Evolutionary conservation across 1,140 invertebrate genomes (phyloP).

Genomic region (Drosophila willistoni): DNA sequence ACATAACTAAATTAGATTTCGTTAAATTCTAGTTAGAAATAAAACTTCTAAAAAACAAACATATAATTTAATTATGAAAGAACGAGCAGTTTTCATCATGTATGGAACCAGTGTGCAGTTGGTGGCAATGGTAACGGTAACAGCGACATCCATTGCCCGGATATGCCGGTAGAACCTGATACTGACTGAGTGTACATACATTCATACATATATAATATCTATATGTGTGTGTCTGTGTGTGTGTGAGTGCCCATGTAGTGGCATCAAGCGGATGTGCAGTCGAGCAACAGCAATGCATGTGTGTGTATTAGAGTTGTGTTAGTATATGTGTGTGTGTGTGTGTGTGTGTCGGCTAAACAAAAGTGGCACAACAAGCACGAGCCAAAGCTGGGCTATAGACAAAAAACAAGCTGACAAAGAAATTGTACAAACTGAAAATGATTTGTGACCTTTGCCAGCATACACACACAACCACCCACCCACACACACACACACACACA

Average conservation of each 20-base stretch:
- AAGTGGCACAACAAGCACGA: slow-evolving; percentile 56
- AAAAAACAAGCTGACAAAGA: slow-evolving; percentile 66
- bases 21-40: no score
- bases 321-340: slow-evolving; percentile 15
- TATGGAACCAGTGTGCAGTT: slow-evolving; percentile 29
- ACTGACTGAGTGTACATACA: slow-evolving; percentile 25
- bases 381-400: slow-evolving; percentile 21
- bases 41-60: neutral
- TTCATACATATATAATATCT: neutral
- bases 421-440: slow-evolving; percentile 80
- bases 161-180: slow-evolving; percentile 64
- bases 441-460: slow-evolving; percentile 56
- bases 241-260: slow-evolving; percentile 32
- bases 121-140: slow-evolving; percentile 17
- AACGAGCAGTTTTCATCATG: no score
- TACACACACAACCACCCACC: slow-evolving; percentile 9
- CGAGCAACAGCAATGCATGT: slow-evolving; percentile 60
- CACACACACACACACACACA: slow-evolving; percentile 5
- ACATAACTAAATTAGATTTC: no score
- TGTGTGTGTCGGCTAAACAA: slow-evolving; percentile 59
- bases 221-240: slow-evolving; percentile 13
- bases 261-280: slow-evolving; percentile 74
- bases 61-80: no score
- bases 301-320: slow-evolving; percentile 9
- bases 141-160: slow-evolving; percentile 54